These are phyloP conservation scores for Tuberolachnus salignus DNA, from an alignment of 2,888 invertebrate species.

Conservation along the genomic window DNA sequence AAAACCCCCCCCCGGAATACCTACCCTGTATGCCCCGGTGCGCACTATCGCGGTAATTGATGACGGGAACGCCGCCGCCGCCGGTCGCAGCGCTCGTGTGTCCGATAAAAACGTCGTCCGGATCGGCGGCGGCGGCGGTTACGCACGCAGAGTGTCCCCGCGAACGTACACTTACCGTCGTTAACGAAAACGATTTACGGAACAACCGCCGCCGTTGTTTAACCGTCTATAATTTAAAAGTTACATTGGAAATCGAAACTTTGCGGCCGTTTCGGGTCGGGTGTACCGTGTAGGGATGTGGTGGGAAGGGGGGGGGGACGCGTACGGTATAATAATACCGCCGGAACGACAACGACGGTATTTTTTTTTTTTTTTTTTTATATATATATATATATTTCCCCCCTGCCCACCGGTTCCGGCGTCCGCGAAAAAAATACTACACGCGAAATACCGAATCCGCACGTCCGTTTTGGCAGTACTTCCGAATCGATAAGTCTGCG, in stretches of 20 bases:
- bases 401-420: no score
- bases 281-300: no score
- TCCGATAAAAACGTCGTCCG: constrained; percentile 11
- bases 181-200: constrained; percentile 35
- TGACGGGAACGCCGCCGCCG: no score
- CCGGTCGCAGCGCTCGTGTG: neutral
- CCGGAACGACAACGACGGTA: neutral
- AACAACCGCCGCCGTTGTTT: constrained; percentile 35
- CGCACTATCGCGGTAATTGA: no score
- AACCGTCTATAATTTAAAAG: constrained; percentile 48
- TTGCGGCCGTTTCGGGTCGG: neutral
- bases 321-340: neutral
- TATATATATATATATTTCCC: no score
- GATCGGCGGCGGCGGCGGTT: neutral
- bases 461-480: constrained; percentile 53
- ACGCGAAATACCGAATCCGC: constrained; percentile 28
- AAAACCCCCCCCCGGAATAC: no score
- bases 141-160: no score
- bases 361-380: no score
- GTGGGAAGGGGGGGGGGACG: neutral
- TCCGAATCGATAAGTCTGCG: constrained; percentile 53
- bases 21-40: no score
- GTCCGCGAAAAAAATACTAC: no score
- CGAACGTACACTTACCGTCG: neutral
- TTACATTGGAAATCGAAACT: constrained; percentile 50